phyloP scores from a whole-genome alignment of 2,888 invertebrate species.

The Agonopterix arenella region DNA sequence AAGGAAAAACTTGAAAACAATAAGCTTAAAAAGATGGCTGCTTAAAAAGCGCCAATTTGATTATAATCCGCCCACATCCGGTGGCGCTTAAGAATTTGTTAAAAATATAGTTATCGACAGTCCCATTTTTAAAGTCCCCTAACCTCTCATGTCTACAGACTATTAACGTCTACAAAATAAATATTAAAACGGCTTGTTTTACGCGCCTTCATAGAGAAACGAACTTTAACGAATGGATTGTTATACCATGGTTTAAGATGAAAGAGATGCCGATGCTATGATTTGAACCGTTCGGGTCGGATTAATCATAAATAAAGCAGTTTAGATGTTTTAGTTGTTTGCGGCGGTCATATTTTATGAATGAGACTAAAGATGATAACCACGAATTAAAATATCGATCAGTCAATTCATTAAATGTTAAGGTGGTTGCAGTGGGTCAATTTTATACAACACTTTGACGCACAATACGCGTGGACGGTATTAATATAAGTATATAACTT shows the following conservation, averaged over 20 bases:
- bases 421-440: too few species aligned
- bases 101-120: conserved; percentile 19
- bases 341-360: conserved; percentile 24
- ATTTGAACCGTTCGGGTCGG: conserved; percentile 21
- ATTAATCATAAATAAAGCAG: conserved; percentile 31
- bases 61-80: conserved; percentile 48
- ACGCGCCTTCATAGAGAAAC: too few species aligned
- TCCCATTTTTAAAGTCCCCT: too few species aligned
- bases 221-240: conserved; percentile 40
- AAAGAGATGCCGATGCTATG: conserved; percentile 31
- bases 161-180: too few species aligned
- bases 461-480: too few species aligned
- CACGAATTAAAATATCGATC: background rate
- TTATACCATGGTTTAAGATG: conserved; percentile 35
- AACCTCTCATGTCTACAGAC: too few species aligned
- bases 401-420: too few species aligned
- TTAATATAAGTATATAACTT: too few species aligned
- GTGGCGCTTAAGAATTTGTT: conserved; percentile 41
- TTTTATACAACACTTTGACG: too few species aligned
- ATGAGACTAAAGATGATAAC: conserved; percentile 13
- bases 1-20: conserved; percentile 28
- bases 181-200: too few species aligned
- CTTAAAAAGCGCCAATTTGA: conserved; percentile 18
- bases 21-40: conserved; percentile 15
- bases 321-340: conserved; percentile 21